These are phyloP conservation scores for Dendronephthya gigantea DNA, from an alignment of 64 coral and sea anemone genomes.

Conservation along the genomic window DNA sequence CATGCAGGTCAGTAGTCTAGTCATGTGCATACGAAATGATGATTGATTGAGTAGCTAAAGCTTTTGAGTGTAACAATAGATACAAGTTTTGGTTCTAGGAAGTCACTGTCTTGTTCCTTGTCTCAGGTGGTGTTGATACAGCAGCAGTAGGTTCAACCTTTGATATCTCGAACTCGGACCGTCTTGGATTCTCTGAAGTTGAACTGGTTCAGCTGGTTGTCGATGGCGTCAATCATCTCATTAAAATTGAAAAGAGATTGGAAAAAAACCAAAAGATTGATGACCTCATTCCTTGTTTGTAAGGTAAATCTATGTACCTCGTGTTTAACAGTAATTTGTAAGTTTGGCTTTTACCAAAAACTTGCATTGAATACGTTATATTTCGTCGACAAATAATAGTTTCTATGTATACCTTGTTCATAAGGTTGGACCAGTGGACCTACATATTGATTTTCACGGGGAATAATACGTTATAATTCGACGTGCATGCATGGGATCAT, in stretches of 20 bases:
- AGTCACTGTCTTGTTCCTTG: not conserved
- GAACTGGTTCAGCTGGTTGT: conserved; percentile 86
- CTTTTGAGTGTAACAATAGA: too few relatives aligned
- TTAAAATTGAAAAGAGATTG: conserved; percentile 86
- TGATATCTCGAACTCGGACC: conserved; percentile 96
- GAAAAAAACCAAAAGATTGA: conserved; percentile 69
- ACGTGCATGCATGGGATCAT: too few relatives aligned
- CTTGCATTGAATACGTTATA: too few relatives aligned
- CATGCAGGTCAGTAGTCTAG: too few relatives aligned
- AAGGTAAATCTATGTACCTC: not conserved
- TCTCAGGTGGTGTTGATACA: conserved; percentile 82
- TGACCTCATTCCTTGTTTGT: conserved; percentile 50
- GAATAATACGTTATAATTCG: too few relatives aligned
- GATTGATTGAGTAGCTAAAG: too few relatives aligned
- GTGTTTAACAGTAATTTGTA: not conserved
- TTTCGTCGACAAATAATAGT: too few relatives aligned
- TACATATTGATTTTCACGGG: too few relatives aligned
- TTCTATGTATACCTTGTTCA: too few relatives aligned
- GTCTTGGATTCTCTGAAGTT: conserved; percentile 91
- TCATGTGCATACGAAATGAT: too few relatives aligned
- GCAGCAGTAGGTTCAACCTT: conserved; percentile 74
- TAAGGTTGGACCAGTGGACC: too few relatives aligned
- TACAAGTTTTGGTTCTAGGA: not conserved
- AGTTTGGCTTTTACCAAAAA: not conserved
- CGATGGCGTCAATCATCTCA: conserved; percentile 91